These are phyloP conservation scores for Rhinopomastus cyanomelas DNA, from an alignment of 2,113 vertebrate species.

Conservation along the genomic window DNA sequence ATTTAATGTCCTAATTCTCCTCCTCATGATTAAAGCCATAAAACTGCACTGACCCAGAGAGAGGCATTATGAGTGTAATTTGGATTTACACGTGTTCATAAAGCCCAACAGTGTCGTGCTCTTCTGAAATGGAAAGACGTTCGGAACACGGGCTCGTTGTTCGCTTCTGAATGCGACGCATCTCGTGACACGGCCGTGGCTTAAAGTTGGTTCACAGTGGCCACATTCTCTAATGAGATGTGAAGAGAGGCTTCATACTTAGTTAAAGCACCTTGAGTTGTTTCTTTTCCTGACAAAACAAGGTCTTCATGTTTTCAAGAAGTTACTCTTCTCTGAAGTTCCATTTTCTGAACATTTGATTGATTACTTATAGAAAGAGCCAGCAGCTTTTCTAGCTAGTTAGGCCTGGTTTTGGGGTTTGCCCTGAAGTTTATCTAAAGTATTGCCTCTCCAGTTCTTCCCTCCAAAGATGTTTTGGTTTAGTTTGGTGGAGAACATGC, in stretches of 20 bases:
- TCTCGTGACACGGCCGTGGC: background rate
- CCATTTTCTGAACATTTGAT: background rate
- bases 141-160: background rate
- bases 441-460: background rate
- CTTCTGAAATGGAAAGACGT: conserved; percentile 7
- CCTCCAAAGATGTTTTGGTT: background rate
- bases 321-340: background rate
- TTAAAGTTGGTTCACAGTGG: background rate
- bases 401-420: background rate
- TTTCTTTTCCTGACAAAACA: background rate
- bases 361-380: background rate
- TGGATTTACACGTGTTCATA: conserved; percentile 22
- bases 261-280: background rate
- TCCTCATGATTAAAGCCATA: conserved; percentile 12
- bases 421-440: background rate
- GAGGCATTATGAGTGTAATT: conserved; percentile 23
- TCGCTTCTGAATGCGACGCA: background rate
- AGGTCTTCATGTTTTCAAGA: background rate
- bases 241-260: background rate
- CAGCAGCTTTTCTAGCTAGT: background rate
- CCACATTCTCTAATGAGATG: background rate
- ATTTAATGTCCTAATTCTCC: conserved; percentile 24
- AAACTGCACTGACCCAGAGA: conserved; percentile 37
- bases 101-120: conserved; percentile 12
- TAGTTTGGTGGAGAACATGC: background rate